These are phyloP conservation scores for Tragelaphus oryx DNA, from an alignment of 2,797 vertebrate species.

Conservation along the genomic window DNA sequence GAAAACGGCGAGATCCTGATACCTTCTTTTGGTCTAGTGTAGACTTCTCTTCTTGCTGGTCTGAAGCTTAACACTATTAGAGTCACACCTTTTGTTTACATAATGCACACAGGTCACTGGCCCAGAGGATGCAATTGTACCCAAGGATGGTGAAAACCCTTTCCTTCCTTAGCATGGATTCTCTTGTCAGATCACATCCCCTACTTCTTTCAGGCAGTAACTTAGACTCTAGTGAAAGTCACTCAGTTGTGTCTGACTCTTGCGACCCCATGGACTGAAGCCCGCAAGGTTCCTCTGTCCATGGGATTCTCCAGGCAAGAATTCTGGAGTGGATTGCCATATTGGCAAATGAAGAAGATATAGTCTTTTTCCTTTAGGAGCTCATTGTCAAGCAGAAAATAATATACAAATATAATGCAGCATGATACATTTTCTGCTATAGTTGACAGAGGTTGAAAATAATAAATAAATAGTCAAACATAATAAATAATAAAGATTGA, in stretches of 20 bases:
- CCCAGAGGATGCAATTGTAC: background rate
- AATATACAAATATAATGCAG: conserved; percentile 14
- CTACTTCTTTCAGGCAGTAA: background rate
- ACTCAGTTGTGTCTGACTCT: too few relatives aligned
- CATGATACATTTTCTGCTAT: background rate
- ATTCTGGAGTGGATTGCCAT: background rate
- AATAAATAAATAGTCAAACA: background rate
- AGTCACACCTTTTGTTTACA: background rate
- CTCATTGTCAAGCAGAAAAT: background rate
- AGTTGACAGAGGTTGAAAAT: background rate
- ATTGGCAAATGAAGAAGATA: background rate
- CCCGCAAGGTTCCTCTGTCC: too few relatives aligned
- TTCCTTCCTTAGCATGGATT: background rate
- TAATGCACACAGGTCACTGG: background rate
- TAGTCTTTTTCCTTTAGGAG: background rate
- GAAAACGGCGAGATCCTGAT: background rate
- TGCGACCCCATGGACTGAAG: too few relatives aligned
- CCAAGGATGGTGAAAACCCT: background rate
- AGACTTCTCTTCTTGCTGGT: background rate
- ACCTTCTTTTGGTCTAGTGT: background rate
- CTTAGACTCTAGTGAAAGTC: background rate
- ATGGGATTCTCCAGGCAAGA: too few relatives aligned
- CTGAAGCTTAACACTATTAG: background rate
- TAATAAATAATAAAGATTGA: background rate
- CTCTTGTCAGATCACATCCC: background rate